A percentile compares a stretch with the other conserved stretches of the same genome.
Evolutionary conservation across 2,113 vertebrate species (phyloP).

Genomic region (Oncorhynchus mykiss): DNA sequence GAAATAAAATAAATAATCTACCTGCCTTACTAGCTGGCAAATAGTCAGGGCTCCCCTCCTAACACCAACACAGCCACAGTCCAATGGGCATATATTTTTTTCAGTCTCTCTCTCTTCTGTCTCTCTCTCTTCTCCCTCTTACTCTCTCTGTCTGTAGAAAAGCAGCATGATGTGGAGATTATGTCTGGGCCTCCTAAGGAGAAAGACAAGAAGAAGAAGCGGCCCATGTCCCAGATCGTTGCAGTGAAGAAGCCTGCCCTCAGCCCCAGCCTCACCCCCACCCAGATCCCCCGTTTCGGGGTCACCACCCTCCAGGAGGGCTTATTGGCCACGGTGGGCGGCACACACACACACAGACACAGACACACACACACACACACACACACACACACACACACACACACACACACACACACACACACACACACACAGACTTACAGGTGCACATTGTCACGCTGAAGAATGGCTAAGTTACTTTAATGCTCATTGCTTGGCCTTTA

Average conservation of each 20-base stretch:
- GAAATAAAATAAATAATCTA: too few species aligned
- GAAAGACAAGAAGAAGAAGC: conserved; percentile 78
- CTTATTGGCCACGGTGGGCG: conserved; percentile 80
- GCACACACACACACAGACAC: conserved; percentile 3
- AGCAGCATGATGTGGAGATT: conserved; percentile 88
- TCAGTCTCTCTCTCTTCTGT: neutral
- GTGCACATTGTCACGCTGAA: too few species aligned
- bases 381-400: neutral
- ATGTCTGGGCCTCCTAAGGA: conserved; percentile 72
- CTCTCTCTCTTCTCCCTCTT: neutral
- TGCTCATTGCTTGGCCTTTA: too few species aligned
- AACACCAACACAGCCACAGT: too few species aligned
- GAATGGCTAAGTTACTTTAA: too few species aligned
- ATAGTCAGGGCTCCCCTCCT: too few species aligned
- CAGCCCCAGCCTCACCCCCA: conserved; percentile 66
- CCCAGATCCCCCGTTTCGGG: conserved; percentile 84
- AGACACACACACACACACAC: neutral
- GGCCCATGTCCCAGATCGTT: conserved; percentile 87
- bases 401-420: neutral
- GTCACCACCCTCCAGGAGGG: conserved; percentile 83
- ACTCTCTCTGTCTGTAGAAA: conserved; percentile 72
- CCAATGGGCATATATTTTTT: too few species aligned
- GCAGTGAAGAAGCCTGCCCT: conserved; percentile 77
- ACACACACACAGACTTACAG: too few species aligned
- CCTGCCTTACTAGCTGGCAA: too few species aligned